phyloP scores from a whole-genome alignment of 2,888 invertebrate genomes.

The Isotomurus palustris region DNA sequence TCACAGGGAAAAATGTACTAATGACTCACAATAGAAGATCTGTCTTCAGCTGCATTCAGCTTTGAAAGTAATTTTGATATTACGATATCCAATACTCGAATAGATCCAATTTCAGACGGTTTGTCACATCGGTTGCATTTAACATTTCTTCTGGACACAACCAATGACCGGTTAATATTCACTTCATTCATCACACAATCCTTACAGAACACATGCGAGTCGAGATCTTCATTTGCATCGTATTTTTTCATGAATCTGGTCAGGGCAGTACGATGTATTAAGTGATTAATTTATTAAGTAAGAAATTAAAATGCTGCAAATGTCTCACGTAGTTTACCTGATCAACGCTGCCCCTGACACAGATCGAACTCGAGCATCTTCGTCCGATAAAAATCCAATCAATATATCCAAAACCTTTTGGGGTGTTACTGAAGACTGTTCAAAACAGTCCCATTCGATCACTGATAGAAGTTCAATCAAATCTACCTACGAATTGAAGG shows the following conservation, averaged over 20 bases:
- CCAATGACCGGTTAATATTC: background rate
- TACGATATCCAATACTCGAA: background rate
- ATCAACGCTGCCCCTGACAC: constrained; percentile 65
- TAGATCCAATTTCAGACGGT: background rate
- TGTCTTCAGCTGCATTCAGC: background rate
- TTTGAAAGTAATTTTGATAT: background rate
- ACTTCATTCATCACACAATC: constrained; percentile 15
- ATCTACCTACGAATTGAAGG: constrained; percentile 59
- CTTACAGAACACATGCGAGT: constrained; percentile 11
- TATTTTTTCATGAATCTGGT: constrained; percentile 16
- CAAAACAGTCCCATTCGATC: constrained; percentile 37
- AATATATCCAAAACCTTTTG: constrained; percentile 61
- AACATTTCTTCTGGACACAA: background rate
- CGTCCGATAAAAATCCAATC: constrained; percentile 64
- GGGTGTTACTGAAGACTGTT: constrained; percentile 47
- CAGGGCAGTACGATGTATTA: background rate
- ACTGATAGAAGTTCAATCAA: constrained; percentile 60
- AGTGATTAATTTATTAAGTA: too few species aligned
- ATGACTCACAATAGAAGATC: constrained; percentile 1
- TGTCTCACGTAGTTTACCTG: constrained; percentile 53
- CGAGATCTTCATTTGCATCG: background rate
- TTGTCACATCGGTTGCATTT: constrained; percentile 6
- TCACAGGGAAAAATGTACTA: background rate
- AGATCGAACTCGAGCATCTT: constrained; percentile 70
- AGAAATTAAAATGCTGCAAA: too few species aligned